Evolutionary conservation across 1,140 invertebrate genomes (phyloP).

Genomic region (Diuraphis noxia): DNA sequence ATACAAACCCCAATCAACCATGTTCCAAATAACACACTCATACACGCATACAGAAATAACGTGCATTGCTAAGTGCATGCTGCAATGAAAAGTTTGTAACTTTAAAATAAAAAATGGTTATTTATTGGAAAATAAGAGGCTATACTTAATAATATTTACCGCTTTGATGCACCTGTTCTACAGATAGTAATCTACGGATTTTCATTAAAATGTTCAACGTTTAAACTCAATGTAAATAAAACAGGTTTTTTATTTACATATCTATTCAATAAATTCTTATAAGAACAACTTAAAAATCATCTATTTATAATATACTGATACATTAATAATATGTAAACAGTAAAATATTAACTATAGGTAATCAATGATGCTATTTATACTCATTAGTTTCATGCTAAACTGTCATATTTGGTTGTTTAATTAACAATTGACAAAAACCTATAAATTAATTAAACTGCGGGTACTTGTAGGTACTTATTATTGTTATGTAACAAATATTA

Average conservation of each 20-base stretch:
- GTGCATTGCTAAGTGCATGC: too few species aligned
- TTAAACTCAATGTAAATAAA: not conserved
- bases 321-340: not conserved
- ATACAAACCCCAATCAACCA: too few species aligned
- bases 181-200: not conserved
- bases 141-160: not conserved
- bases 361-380: not conserved
- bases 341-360: not conserved
- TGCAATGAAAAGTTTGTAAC: not conserved
- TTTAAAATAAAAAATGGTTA: not conserved
- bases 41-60: too few species aligned
- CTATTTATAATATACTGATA: not conserved
- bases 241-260: constrained; percentile 12
- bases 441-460: too few species aligned
- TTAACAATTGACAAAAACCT: too few species aligned
- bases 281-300: not conserved
- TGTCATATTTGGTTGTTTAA: not conserved
- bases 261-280: not conserved
- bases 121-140: not conserved
- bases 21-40: too few species aligned
- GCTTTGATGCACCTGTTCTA: not conserved
- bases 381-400: too few species aligned
- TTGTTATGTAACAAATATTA: too few species aligned
- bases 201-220: not conserved
- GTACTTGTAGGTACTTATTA: too few species aligned